A percentile compares a stretch with the other conserved stretches of the same genome.
Conservation (phyloP, 2,797 vertebrate genomes). For the Tokudaia tokunoshimensis region DNA sequence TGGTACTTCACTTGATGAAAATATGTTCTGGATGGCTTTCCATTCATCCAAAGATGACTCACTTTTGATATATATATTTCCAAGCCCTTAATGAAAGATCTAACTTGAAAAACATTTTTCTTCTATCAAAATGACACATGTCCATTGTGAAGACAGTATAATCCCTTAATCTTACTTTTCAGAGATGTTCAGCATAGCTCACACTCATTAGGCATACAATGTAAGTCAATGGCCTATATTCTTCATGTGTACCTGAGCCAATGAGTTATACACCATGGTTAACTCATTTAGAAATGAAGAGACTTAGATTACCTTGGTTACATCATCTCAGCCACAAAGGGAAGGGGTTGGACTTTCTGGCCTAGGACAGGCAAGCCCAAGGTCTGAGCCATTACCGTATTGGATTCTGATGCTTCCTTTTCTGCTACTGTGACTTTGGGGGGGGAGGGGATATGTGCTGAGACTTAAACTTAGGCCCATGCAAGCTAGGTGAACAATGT, state of each 20-base stretch:
- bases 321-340: background rate
- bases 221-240: background rate
- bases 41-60: background rate
- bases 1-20: constrained; percentile 13
- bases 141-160: background rate
- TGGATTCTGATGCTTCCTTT: background rate
- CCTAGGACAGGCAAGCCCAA: background rate
- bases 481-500: background rate
- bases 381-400: background rate
- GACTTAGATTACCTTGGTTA: background rate
- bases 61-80: background rate
- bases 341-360: background rate
- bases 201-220: background rate
- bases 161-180: background rate
- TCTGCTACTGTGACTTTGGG: too few species aligned
- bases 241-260: background rate
- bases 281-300: background rate
- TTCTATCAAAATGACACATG: background rate
- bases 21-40: background rate
- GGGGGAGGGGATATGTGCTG: background rate
- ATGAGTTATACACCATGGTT: background rate
- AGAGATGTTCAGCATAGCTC: background rate
- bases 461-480: background rate
- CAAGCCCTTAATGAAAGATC: constrained; percentile 3
- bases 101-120: constrained; percentile 7